Percentiles rank a stretch among this genome's conserved stretches.
These are phyloP conservation scores for Pollenia amentaria DNA, from an alignment of 2,888 invertebrate species.

Conservation along the genomic window DNA sequence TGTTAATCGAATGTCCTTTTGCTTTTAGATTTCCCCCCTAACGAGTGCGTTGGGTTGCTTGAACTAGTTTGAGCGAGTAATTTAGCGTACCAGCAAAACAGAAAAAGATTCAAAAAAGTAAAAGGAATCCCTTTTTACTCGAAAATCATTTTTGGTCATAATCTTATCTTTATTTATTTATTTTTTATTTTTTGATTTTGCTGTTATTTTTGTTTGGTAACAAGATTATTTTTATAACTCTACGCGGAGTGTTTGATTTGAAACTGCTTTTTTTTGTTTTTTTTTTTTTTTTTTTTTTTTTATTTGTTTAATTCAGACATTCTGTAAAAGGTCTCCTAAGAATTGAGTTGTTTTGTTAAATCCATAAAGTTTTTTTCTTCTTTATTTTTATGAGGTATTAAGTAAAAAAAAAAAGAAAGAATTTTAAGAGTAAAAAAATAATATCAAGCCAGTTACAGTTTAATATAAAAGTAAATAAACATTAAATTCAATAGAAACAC, in stretches of 20 bases:
- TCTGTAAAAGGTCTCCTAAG: conserved; percentile 41
- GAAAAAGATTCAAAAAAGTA: not conserved
- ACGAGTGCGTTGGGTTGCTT: not conserved
- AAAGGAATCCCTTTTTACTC: conserved; percentile 49
- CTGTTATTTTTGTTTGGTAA: conserved; percentile 46
- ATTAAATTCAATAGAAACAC: not conserved
- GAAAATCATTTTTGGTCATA: conserved; percentile 47
- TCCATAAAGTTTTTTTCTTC: conserved; percentile 9
- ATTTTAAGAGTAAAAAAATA: not conserved
- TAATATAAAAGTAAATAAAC: not conserved
- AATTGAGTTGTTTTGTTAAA: conserved; percentile 28
- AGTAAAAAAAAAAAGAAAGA: not conserved
- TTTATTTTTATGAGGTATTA: not conserved
- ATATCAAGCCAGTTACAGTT: not conserved
- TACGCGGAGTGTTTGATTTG: conserved; percentile 28
- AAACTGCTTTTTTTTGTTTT: not conserved
- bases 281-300: conserved; percentile 2
- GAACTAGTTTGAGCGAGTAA: not conserved
- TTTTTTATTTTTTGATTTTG: not conserved
- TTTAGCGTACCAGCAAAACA: conserved; percentile 11
- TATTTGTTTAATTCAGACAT: not conserved
- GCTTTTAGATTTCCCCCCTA: not conserved
- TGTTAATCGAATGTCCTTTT: conserved; percentile 58
- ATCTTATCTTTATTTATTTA: conserved; percentile 61
- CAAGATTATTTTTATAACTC: conserved; percentile 63